Conservation (phyloP, 2,113 vertebrate genomes). For the Neodontobutis hainanensis region DNA sequence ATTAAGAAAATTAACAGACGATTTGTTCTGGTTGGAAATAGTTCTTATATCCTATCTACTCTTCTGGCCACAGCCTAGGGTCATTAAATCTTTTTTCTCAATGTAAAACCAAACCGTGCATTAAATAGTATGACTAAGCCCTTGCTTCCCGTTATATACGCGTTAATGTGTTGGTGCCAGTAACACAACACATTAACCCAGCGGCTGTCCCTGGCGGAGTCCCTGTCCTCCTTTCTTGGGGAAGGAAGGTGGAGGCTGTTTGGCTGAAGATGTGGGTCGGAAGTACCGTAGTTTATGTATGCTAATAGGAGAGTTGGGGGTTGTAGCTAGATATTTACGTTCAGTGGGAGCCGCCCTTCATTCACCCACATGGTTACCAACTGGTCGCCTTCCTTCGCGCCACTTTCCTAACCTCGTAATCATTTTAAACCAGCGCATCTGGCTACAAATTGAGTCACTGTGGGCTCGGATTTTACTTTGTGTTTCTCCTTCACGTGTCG, state of each 20-base stretch:
- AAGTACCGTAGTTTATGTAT: conserved; percentile 93
- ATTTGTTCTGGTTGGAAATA: neutral
- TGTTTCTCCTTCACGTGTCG: conserved; percentile 17
- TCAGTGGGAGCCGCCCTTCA: conserved; percentile 97
- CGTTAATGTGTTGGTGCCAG: neutral
- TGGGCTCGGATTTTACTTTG: conserved; percentile 30
- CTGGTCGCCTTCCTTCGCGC: conserved; percentile 89
- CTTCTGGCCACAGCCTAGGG: neutral
- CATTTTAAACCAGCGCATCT: conserved; percentile 47
- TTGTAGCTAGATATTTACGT: conserved; percentile 98
- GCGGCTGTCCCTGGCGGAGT: neutral
- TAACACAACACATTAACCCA: conserved; percentile 16
- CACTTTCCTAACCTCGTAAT: conserved; percentile 82
- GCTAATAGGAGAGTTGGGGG: conserved; percentile 92
- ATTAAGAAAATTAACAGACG: too few species aligned
- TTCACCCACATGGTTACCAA: conserved; percentile 94
- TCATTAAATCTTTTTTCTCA: neutral
- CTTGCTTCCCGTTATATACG: conserved; percentile 6
- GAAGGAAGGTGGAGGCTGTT: conserved; percentile 71
- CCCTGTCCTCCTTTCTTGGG: conserved; percentile 39
- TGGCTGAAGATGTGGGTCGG: conserved; percentile 79
- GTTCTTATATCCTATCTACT: neutral
- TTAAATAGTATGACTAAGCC: conserved; percentile 5
- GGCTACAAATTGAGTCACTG: conserved; percentile 21
- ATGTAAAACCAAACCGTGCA: conserved; percentile 11